Base-by-base conservation (phyloP, 1,140 invertebrate genomes). In the Neodiprion pinetum region DNA sequence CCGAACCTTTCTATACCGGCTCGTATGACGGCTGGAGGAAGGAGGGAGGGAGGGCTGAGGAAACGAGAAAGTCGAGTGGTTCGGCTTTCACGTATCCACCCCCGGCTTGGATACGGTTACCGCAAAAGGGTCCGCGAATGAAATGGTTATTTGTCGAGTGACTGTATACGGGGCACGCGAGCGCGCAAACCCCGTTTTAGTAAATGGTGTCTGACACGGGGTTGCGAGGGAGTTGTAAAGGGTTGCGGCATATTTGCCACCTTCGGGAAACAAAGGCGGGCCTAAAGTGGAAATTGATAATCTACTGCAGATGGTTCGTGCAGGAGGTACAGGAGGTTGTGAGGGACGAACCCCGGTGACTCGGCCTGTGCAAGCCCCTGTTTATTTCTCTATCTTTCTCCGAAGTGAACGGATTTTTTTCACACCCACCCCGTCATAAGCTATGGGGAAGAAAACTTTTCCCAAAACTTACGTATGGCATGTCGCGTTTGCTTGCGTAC, bases 1-100 rank as follows among this genome's bases (percentile, higher is more conserved):
- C 53, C 11, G 11, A 73, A 73, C 72, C 67, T 73, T 73, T 73
- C 72, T 48, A 73, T 73, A 61, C 40, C 66, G 1, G 49, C 9
- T 9, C 9, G n/a, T 48, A 73, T 73, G 28, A 28, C 66, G 1
- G 47, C 9, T 2, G 7, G n/a, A 47, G 28, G 17, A 61, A 1
- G 67, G 17, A 4, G 40, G 40, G 67, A 21, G 11, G 21, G 67
- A 11, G 67, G 11, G 14, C 67, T 14, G 40, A 69, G 67, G 67
- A 69, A 69, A 69, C 11, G 67, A 21, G 67, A 47, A 69, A 69
- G 67, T 69, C 67, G 67, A 21, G 67, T 23, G 67, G 40, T 21
- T 69, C 12, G 11, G 67, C 67, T 61, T 17, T 12, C 53, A 17
- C 53, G 11, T 9, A 40, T 40, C 53, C 11, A 61, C 53, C 53